Base-by-base conservation (phyloP, 2,113 vertebrate genomes). In the Centropus unirufus region DNA sequence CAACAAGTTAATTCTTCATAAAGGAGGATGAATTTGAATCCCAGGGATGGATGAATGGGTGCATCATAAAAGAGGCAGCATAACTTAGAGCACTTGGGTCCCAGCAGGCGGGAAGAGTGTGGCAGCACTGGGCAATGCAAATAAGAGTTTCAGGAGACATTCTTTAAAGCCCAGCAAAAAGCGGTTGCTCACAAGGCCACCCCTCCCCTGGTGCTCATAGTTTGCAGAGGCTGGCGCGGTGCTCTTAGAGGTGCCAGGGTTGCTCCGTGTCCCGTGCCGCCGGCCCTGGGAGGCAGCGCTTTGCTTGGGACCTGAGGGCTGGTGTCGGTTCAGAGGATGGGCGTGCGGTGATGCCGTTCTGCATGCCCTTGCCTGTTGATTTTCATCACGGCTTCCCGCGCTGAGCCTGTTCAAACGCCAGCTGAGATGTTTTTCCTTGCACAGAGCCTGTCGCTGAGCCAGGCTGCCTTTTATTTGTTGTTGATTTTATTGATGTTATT, bases 1-100 rank as follows among this genome's bases (percentile, higher is more conserved):
- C 78, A 92, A 80, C 95, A 87, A 97, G 96, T 96, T 97, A 96
- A 97, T 97, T 96, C 95, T 95, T 97, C 96, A 89, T 93, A 57
- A 88, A 95, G 77, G 91, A 97, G 92, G 92, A 92, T 70, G 88
- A 93, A 96, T 82, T 54, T 84, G 94, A 93, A 75, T 61, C 62
- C 70, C 2, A 0, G 96, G 87, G 91, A 95, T 47, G 87, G 94
- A 79, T 88, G 96, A 85, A 91, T 51, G 75, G 44, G 26, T 85
- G 32, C 49, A 30, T 62, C 76, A 74, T 39, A 36, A 83, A 83
- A 63, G 61, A 23, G 58, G 72, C 26, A 3, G 59, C 69, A 6
- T 42, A 32, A 49, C 80, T 26, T 11, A 14, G 70, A 59, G 76
- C 23, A 4, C 47, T 42, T 3, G 1, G 61, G 44, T 46, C 46